Evolutionary conservation across 2,888 invertebrate species (phyloP).

Genomic region (Nymphalis c-album): DNA sequence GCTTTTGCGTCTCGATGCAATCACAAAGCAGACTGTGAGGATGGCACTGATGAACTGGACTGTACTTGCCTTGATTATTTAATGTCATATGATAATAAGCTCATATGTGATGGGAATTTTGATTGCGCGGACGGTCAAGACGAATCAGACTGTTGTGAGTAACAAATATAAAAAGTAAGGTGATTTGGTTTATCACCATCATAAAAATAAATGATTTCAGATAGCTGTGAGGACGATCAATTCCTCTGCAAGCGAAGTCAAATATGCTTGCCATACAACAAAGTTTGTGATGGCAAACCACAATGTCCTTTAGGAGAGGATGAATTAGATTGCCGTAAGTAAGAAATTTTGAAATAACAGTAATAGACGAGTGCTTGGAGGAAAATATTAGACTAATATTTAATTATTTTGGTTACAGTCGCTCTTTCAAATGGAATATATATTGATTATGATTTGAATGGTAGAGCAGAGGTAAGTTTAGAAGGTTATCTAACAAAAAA

Average conservation of each 20-base stretch:
- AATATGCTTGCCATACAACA: constrained; percentile 81
- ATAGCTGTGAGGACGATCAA: constrained; percentile 78
- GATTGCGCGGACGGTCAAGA: constrained; percentile 90
- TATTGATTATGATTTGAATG: constrained; percentile 82
- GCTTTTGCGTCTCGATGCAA: constrained; percentile 84
- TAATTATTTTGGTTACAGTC: constrained; percentile 71
- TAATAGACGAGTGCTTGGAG: background rate
- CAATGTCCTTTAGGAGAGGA: constrained; percentile 88
- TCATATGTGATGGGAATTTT: constrained; percentile 87
- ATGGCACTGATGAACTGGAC: constrained; percentile 88
- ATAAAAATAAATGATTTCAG: constrained; percentile 58
- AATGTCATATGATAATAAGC: constrained; percentile 67
- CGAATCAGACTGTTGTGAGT: constrained; percentile 87
- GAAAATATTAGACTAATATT: background rate
- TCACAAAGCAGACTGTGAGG: constrained; percentile 88
- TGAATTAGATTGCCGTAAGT: constrained; percentile 89
- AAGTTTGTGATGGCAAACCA: constrained; percentile 83
- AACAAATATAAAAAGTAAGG: background rate
- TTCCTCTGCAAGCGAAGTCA: constrained; percentile 85
- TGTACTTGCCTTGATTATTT: constrained; percentile 89
- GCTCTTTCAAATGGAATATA: constrained; percentile 84
- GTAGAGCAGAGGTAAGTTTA: constrained; percentile 80
- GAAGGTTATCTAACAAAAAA: constrained; percentile 85
- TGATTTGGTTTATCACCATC: too few relatives aligned
- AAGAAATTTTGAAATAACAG: background rate